Conservation (phyloP, 2,888 invertebrate species). For the Lasius platythorax region DNA sequence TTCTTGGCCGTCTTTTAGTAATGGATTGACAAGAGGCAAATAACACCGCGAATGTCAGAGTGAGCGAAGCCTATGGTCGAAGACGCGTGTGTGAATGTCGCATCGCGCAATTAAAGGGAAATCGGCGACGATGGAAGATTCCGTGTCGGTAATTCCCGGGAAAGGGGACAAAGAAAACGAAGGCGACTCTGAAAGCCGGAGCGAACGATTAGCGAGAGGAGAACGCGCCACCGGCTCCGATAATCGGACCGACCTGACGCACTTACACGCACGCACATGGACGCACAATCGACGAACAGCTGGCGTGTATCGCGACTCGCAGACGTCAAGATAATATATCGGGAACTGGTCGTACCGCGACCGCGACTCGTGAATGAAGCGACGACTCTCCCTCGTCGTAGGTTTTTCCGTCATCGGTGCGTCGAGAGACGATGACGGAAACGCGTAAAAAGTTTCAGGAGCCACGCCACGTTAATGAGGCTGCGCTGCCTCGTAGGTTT, state of each 20-base stretch:
- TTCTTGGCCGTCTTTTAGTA: neutral
- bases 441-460: neutral
- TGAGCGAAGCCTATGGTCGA: neutral
- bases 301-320: neutral
- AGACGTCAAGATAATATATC: neutral
- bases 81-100: neutral
- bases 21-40: neutral
- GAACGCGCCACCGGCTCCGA: neutral
- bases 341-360: neutral
- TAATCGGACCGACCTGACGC: neutral
- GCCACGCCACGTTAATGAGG: neutral
- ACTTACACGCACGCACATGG: neutral
- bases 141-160: neutral
- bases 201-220: neutral
- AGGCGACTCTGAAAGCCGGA: neutral
- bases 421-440: neutral
- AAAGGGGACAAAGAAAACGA: neutral
- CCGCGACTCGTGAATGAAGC: neutral
- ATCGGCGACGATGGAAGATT: neutral
- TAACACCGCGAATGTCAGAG: neutral
- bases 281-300: neutral
- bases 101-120: slow-evolving; percentile 27
- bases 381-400: neutral
- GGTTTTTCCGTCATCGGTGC: neutral
- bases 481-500: neutral